Base-by-base conservation (phyloP, 2,888 invertebrate species). In the Ashinkailepas kermadecensis region DNA sequence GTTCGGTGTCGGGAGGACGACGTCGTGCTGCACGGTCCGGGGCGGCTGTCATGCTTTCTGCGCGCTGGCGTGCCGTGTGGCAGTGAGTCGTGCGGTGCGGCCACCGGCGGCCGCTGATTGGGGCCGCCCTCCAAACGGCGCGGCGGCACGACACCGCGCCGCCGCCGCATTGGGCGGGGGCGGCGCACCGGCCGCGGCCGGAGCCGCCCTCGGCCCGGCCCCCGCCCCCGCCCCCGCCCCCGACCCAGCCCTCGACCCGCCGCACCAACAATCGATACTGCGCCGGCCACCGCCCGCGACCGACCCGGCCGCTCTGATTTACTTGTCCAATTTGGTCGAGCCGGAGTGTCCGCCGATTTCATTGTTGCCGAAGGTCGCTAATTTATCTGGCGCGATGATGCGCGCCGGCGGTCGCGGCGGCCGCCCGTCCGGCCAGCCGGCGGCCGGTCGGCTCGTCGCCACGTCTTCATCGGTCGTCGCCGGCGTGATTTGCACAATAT, bases 301-400 rank as follows among this genome's bases (percentile, higher is more conserved):
- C 39, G 39, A 39, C 39, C 39, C 39, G 39, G 39, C 39, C 54
- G 74, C 54, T 74, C 54, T 74, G 74, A 74, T 74, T 74, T 74
- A 74, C 74, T 74, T 56, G 56, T 74, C 74, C 74, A 74, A 74
- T 74, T 74, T 74, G 56, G 21, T 21, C 74, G 56, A 74, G 54
- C 8, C 74, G 54, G 74, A 74, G 74, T 74, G 74, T 74, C 56
- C 74, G 74, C 21, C 74, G 74, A 74, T 74, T 74, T 74, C 74
- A 74, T 74, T 74, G 74, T 74, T 74, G 10, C 74, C 74, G 39
- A 74, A 74, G 56, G 74, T 13, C 74, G 23, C 54, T 74, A 74
- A 74, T 74, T 74, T 74, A 74, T 74, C 21, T 74, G 74, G 74
- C 56, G 11, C 74, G 54, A 74, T 74, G 54, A 56, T 74, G 54